Evolutionary conservation across 1,140 invertebrate species (phyloP).

Genomic region (Sitodiplosis mosellana): DNA sequence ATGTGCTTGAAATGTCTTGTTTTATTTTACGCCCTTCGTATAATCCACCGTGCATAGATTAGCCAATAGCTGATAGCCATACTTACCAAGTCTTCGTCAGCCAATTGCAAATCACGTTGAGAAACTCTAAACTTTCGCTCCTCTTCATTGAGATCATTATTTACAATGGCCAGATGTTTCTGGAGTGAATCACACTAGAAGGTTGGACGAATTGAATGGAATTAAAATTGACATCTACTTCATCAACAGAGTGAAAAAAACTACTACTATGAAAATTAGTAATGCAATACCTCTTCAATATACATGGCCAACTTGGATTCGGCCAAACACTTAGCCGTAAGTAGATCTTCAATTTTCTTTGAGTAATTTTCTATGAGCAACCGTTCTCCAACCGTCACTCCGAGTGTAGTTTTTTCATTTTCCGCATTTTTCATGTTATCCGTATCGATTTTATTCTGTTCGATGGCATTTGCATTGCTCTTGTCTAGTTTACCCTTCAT

Average conservation of each 20-base stretch:
- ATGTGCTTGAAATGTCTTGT: too few relatives aligned
- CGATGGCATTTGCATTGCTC: constrained; percentile 7
- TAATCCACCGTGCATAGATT: too few relatives aligned
- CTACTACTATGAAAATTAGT: too few relatives aligned
- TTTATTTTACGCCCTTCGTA: too few relatives aligned
- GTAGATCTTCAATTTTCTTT: constrained; percentile 20
- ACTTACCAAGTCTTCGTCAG: constrained; percentile 31
- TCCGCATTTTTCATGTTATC: not conserved
- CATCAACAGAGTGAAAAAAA: too few relatives aligned
- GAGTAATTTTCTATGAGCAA: constrained; percentile 18
- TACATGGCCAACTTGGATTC: constrained; percentile 17
- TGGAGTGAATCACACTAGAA: constrained; percentile 14
- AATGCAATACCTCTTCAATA: constrained; percentile 15
- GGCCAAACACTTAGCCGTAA: constrained; percentile 15
- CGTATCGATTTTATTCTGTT: not conserved
- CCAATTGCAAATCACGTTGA: constrained; percentile 25
- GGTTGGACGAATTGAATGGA: not conserved
- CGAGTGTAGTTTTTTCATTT: not conserved
- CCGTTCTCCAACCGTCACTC: constrained; percentile 12
- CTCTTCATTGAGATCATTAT: constrained; percentile 20
- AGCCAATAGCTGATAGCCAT: too few relatives aligned
- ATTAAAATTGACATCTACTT: not conserved
- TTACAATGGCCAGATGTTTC: constrained; percentile 20
- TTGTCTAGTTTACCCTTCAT: constrained; percentile 23
- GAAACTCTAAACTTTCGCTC: constrained; percentile 31